Evolutionary conservation across 2,797 vertebrate genomes (phyloP).

Genomic region (Molossus molossus): DNA sequence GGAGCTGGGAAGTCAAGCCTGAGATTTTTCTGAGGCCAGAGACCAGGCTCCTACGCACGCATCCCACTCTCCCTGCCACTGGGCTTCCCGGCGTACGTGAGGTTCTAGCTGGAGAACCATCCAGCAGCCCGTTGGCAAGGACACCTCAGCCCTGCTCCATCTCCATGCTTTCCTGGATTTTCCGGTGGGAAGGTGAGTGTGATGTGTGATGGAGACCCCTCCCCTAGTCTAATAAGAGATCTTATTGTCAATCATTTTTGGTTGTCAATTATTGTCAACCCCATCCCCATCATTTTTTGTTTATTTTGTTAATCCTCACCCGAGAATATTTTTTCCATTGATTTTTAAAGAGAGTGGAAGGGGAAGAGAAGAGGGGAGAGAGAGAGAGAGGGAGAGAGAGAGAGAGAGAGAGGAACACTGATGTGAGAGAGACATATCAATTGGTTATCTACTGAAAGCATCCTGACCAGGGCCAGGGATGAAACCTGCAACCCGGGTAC

Average conservation of each 20-base stretch:
- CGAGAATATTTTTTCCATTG: no score
- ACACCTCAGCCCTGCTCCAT: not conserved
- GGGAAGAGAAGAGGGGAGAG: no score
- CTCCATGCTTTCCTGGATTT: not conserved
- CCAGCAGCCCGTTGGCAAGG: not conserved
- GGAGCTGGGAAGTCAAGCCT: not conserved
- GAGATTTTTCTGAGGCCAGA: conserved; percentile 25
- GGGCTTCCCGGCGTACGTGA: not conserved
- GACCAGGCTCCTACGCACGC: not conserved
- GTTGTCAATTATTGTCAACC: not conserved
- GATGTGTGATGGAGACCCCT: not conserved
- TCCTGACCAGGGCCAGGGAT: no score
- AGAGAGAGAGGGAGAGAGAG: no score
- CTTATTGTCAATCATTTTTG: not conserved
- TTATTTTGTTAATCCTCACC: no score
- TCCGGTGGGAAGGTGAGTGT: not conserved
- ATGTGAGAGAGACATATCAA: no score
- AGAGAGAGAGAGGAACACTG: no score
- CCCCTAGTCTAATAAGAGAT: conserved; percentile 3
- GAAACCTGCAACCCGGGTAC: no score
- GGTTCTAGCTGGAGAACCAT: not conserved
- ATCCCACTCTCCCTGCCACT: not conserved
- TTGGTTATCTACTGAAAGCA: no score
- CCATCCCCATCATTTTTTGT: not conserved
- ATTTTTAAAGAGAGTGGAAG: no score